Base-by-base conservation (phyloP, 2,113 vertebrate species). In the Aegithalos caudatus region DNA sequence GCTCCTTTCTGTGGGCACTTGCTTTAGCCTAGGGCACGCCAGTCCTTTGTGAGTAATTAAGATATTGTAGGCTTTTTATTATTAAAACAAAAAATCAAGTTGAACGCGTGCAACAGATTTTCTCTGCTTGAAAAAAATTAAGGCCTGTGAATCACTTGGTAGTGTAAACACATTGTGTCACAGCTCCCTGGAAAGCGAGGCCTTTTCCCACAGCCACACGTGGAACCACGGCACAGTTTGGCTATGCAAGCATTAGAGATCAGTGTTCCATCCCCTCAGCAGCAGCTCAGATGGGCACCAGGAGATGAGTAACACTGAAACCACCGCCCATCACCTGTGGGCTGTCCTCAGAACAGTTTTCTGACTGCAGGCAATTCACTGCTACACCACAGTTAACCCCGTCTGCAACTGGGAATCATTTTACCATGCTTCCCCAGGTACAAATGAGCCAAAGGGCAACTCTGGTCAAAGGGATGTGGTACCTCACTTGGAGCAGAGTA, bases 321-420 rank as follows among this genome's bases (percentile, higher is more conserved):
- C 14, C 14, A 33, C 21, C 0, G 0, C 3, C 2, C 7, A 23
- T 35, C 28, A 23, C 22, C 8, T 40, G 35, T 47, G 25, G n/a
- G 44, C 64, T 65, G 45, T 56, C 27, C 57, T 54, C 47, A n/a
- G 31, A 21, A 35, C 31, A 66, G 38, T 35, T 77, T 80, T 62
- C 37, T 22, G 40, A 78, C 69, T 38, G 33, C 53, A 45, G 53
- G 40, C 31, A 76, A 65, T 38, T 57, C 72, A 65, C 62, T 78
- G 57, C 50, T 60, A 29, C 28, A 45, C 56, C 13, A 25, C 10
- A 54, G 11, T 31, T 58, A 87, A 76, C 13, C 21, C 33, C 1
- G 0, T 57, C 19, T 86, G 44, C 44, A 81, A 14, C 11, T 28
- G 15, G n/a, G 22, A 25, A 17, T 53, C 80, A 25, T 28, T 78